Evolutionary conservation across 1,140 invertebrate genomes (phyloP), one percentile per base, ranked within the genome.

Genomic region (Cydia strobilella): DNA sequence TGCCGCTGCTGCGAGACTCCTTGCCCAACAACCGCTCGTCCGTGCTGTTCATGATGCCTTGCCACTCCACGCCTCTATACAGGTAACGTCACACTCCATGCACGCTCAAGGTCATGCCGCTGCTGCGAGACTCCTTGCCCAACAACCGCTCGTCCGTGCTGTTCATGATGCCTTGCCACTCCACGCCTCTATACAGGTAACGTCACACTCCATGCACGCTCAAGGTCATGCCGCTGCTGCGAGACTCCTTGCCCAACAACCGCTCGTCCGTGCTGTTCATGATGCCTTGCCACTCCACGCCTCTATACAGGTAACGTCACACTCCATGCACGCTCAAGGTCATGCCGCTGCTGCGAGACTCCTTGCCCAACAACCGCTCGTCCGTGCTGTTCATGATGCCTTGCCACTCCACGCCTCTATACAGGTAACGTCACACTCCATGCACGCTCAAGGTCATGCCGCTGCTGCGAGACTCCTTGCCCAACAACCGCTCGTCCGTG

Each of bases 121-220:
- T 95, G 76, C 84, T 99, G 23, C 87, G 94, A 54, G 88, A 95
- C 0, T 90, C 95, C 15, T 82, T 94, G 0, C 85, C 89, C 0
- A 90, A 87, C 48, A 90, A 95, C 79, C 92, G 94, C 54, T 90
- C 94, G 4, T 93, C 94, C 76, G 88, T 98, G 25, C 89, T 98
- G n/a, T 98, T 98, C 92, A 92, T 99, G n/a, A 98, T 97, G 94
- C 98, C 98, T 0, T 99, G 98, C 86, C 98, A 99, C 91, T 97
- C 97, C 15, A 98, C 96, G 3, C 98, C 98, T n/a, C n/a, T n/a
- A n/a, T n/a, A n/a, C n/a, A n/a, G n/a, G n/a, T n/a, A n/a, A n/a
- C n/a, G n/a, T n/a, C n/a, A n/a, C n/a, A n/a, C n/a, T n/a, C n/a
- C n/a, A n/a, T n/a, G 97, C 2, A 95, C 96, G 0, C 85, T 97